Base-by-base conservation (phyloP, 2,113 vertebrate species). In the human (Homo sapiens) region DNA sequence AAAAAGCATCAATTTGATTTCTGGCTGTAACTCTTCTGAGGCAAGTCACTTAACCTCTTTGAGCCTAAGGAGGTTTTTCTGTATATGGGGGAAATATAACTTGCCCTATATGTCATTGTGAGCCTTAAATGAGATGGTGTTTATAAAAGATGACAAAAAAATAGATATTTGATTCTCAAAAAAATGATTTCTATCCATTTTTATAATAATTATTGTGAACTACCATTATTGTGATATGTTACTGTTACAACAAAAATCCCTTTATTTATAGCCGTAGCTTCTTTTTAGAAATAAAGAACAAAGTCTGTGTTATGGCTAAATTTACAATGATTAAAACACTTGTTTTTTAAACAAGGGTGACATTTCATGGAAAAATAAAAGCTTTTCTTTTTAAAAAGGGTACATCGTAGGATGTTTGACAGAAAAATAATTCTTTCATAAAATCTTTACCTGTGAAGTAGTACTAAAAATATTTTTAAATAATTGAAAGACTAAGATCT, bases 341-440 rank as follows among this genome's bases (percentile, higher is more conserved):
- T 59, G 3, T n/a, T 97, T 96, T 93, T 97, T 93, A 78, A 97
- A 61, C 20, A 85, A 79, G n/a, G 32, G 18, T 86, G 79, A 73
- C 13, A 73, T 92, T 87, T 79, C 83, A 73, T 86, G 55, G 23
- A 96, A 96, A 96, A 25, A 27, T 68, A 92, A 90, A 95, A 90
- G 10, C 72, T 94, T 96, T 30, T 96, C n/a, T 55, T n/a, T 52
- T 43, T 73, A 70, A 66, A 66, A 93, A 78, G 89, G 7, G 10
- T n/a, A 32, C 3, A 70, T 70, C 12, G 20, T 40, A 38, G 25
- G 23, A 94, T 94, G 23, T 27, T 50, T 95, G 57, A 72, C 55
- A 96, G 35, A 86, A 79, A 90, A 96, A 90, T 88, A 96, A 84
- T 79, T 79, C 59, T 86, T 93, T 97, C 57, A 84, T 38, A 90